Evolutionary conservation across 2,888 invertebrate species (phyloP), one percentile per base, ranked within the genome.

Genomic region (Cotesia congregata): DNA sequence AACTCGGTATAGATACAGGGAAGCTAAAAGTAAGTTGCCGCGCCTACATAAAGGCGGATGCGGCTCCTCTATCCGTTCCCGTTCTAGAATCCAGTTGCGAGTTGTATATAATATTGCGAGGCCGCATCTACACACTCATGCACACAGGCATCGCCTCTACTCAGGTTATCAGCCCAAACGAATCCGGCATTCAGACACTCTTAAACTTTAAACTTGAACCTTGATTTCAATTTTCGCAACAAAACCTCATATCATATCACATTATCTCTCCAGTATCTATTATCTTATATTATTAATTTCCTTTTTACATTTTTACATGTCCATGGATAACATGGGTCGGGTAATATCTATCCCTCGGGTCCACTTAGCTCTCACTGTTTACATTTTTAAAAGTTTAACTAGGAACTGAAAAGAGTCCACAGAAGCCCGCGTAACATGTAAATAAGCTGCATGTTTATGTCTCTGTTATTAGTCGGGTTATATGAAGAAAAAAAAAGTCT

Each of bases 1-100:
- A 77, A 79, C 80, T 77, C 76, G 78, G 61, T 30, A 30, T 50
- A 50, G 12, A 50, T 12, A 12, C 12, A 50, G 50, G 50, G 50
- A 50, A 50, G 50, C 50, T 50, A 50, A 50, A 50, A 50, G 50
- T 50, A 50, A 50, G 75, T 79, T 78, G 81, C 82, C 82, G 82
- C 82, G 80, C 82, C 82, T 81, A 80, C 80, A 78, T 78, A 74
- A 77, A 82, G 82, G 86, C 86, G 86, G 86, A 86, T 86, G 84
- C 83, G 82, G 82, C 84, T 82, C 80, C 82, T 82, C 82, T 82
- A 82, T 82, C 82, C 84, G 86, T 86, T 86, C 86, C 85, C 86
- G 86, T 86, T 86, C 84, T 81, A 82, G 83, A 85, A 85, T 84
- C 84, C 82, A 83, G 85, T 85, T 83, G 80, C 30, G 30, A 30